Conservation (phyloP, 1,140 invertebrate species). For the Drosophila micromelanica region DNA sequence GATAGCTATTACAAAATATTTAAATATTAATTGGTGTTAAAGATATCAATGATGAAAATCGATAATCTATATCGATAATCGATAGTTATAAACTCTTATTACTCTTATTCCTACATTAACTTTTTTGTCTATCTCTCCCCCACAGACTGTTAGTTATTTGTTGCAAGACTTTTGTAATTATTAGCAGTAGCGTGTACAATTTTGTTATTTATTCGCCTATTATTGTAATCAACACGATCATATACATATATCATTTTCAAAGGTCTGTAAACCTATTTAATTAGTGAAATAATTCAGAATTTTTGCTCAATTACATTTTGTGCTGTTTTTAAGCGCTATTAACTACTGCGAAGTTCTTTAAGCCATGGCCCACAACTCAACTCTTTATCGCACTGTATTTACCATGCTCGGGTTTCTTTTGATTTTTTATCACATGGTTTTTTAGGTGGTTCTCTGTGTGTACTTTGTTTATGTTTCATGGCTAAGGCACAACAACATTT, state of each 20-base stretch:
- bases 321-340: slow-evolving; percentile 13
- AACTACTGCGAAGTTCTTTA: not conserved
- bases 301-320: not conserved
- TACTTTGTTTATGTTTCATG: slow-evolving; percentile 6
- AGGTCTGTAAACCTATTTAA: slow-evolving; percentile 15
- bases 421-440: slow-evolving; percentile 1
- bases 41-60: no score
- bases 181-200: not conserved
- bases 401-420: not conserved
- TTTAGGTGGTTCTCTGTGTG: not conserved
- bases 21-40: no score
- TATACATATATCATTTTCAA: not conserved
- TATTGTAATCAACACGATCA: not conserved
- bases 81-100: not conserved
- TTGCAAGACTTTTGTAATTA: not conserved
- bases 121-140: no score
- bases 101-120: no score
- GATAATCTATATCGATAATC: no score
- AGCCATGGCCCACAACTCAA: not conserved
- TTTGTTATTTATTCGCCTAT: not conserved
- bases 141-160: no score
- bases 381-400: not conserved
- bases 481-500: slow-evolving; percentile 10
- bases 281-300: slow-evolving; percentile 7
- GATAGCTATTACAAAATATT: no score